Evolutionary conservation across 1,140 invertebrate genomes (phyloP).

Genomic region (Oryctes rhinoceros): DNA sequence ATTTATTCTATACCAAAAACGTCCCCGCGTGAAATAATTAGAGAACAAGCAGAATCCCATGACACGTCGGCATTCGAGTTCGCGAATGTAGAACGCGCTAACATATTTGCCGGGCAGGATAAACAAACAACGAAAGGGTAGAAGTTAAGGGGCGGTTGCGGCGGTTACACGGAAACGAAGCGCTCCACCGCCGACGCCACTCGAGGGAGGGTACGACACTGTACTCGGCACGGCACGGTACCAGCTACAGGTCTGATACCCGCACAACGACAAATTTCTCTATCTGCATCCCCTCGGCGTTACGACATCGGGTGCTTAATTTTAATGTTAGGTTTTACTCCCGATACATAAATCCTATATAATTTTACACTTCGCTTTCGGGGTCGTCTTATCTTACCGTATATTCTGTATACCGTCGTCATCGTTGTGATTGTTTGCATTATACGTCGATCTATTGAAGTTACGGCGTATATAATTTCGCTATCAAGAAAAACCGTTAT

Average conservation of each 20-base stretch:
- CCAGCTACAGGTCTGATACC: slow-evolving; percentile 32
- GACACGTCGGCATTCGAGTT: background rate
- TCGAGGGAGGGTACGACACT: slow-evolving; percentile 15
- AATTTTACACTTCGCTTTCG: slow-evolving; percentile 31
- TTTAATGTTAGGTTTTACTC: slow-evolving; percentile 34
- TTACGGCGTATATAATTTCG: slow-evolving; percentile 7
- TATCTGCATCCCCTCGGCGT: slow-evolving; percentile 29
- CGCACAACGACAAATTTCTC: slow-evolving; percentile 36
- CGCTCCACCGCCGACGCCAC: background rate
- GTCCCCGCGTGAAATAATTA: slow-evolving; percentile 33
- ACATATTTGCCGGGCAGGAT: slow-evolving; percentile 21
- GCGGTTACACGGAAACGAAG: slow-evolving; percentile 17
- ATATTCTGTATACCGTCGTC: background rate
- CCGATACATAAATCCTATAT: slow-evolving; percentile 37
- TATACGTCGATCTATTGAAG: slow-evolving; percentile 7
- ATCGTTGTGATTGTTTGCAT: slow-evolving; percentile 19
- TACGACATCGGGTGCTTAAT: slow-evolving; percentile 35
- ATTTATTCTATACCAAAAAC: slow-evolving; percentile 30
- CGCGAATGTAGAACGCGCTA: slow-evolving; percentile 19
- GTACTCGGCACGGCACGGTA: background rate
- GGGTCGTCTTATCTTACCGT: background rate
- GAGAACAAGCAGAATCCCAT: slow-evolving; percentile 22
- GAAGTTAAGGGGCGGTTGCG: slow-evolving; percentile 31
- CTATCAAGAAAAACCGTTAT: slow-evolving; percentile 32
- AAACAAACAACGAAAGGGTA: slow-evolving; percentile 37